Base-by-base conservation (phyloP, 2,888 invertebrate genomes). In the Ellobium chinense region DNA sequence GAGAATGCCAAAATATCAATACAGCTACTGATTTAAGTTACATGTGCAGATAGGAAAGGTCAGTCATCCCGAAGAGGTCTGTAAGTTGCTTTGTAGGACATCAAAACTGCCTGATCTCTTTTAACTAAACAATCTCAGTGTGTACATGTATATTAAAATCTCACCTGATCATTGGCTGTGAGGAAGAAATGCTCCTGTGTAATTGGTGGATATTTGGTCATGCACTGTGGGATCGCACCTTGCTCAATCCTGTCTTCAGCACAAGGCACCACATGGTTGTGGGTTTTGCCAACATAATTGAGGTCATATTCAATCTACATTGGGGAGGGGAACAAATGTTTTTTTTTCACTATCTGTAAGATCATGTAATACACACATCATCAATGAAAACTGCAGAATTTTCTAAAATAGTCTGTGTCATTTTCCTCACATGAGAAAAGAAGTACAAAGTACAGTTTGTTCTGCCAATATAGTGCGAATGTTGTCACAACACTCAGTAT, bases 191-290 rank as follows among this genome's bases (percentile, higher is more conserved):
- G 90, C 84, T 94, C 94, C 73, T 91, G 89, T 18, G 90, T 92
- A 54, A 92, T 89, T 46, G 92, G 88, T 66, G 94, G 94, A 86
- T 94, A 94, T 92, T 93, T 93, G 1, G 93, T 87, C 89, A 94
- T 94, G 60, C 93, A 92, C 31, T 94, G 90, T 0, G 96, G 96
- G 4, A 94, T 88, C 0, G 95, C 95, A 31, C 94, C 93, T 91
- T 95, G 95, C 81, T 96, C 96, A 60, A 96, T 94, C 72, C 95
- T 92, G 82, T 95, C 94, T 78, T 94, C 89, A 62, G 94, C 94
- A 29, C 90, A 82, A 34, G 93, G 88, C 9, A 92, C 91, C 24
- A 93, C 83, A 80, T 91, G 86, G 84, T 93, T 92, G 27, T 72
- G 69, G 9, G 69, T 69, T 78, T 88, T 88, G 24, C 78, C 80